These are phyloP conservation scores for Tethea ocularis DNA, from an alignment of 2,888 invertebrate species.

Conservation along the genomic window DNA sequence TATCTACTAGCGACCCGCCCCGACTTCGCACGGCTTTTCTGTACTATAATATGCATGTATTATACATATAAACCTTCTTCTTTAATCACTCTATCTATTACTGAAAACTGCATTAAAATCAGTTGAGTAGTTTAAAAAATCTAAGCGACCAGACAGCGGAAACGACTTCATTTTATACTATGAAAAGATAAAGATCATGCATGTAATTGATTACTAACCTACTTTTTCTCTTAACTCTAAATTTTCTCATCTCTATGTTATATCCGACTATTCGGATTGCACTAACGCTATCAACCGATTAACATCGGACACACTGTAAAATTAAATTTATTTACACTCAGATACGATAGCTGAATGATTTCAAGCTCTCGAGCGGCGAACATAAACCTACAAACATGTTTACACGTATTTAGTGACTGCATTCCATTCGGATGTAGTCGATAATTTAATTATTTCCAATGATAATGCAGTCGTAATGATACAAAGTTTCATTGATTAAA, in stretches of 20 bases:
- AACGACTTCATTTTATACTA: too few species aligned
- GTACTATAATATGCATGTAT: too few species aligned
- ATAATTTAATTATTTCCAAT: slow-evolving; percentile 57
- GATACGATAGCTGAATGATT: slow-evolving; percentile 52
- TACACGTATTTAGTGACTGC: slow-evolving; percentile 18
- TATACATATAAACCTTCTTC: too few species aligned
- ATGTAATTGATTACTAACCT: too few species aligned
- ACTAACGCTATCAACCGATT: slow-evolving; percentile 52
- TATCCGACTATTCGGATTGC: slow-evolving; percentile 33
- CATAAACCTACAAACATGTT: slow-evolving; percentile 30
- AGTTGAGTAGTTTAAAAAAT: too few species aligned
- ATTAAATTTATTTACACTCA: slow-evolving; percentile 67
- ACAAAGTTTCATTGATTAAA: slow-evolving; percentile 36
- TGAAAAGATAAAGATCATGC: too few species aligned
- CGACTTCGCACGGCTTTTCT: too few species aligned
- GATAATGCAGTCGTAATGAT: slow-evolving; percentile 31
- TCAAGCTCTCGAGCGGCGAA: slow-evolving; percentile 24
- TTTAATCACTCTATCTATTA: too few species aligned
- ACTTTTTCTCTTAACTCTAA: too few species aligned
- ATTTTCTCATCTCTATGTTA: slow-evolving; percentile 19
- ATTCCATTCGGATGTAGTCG: slow-evolving; percentile 42
- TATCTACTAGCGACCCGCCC: too few species aligned
- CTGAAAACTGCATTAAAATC: too few species aligned
- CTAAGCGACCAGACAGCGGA: too few species aligned
- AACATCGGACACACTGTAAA: slow-evolving; percentile 63